phyloP scores from a whole-genome alignment of 2,888 invertebrate genomes.

The Macrophya annulata region DNA sequence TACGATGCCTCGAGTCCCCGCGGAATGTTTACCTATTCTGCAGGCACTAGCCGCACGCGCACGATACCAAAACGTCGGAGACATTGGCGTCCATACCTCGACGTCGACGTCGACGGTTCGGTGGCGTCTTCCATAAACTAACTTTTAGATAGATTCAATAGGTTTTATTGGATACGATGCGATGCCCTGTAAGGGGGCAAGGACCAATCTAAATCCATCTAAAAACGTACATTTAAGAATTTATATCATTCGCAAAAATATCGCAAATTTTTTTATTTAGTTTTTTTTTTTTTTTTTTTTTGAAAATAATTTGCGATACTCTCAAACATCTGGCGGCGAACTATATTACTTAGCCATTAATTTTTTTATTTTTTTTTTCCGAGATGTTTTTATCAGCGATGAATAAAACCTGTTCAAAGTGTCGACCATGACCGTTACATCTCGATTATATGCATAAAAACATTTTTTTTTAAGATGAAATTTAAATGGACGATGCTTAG shows the following conservation, averaged over 20 bases:
- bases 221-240: not conserved
- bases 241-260: not conserved
- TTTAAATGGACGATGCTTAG: constrained; percentile 12
- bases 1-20: constrained; percentile 77
- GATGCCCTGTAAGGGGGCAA: not conserved
- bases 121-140: constrained; percentile 54
- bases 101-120: constrained; percentile 21
- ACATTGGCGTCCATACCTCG: constrained; percentile 46
- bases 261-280: no score
- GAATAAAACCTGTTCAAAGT: constrained; percentile 14
- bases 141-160: constrained; percentile 19
- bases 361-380: not conserved
- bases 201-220: not conserved
- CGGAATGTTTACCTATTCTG: constrained; percentile 71
- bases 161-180: constrained; percentile 11
- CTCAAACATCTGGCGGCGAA: not conserved
- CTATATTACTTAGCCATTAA: not conserved
- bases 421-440: constrained; percentile 11
- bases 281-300: no score
- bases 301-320: constrained; percentile 1
- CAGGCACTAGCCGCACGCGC: constrained; percentile 48
- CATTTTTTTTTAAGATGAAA: constrained; percentile 3
- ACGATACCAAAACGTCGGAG: constrained; percentile 25
- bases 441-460: not conserved
- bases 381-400: not conserved